phyloP scores from a whole-genome alignment of 1,140 invertebrate genomes.

The Drosophila nigrodunni region DNA sequence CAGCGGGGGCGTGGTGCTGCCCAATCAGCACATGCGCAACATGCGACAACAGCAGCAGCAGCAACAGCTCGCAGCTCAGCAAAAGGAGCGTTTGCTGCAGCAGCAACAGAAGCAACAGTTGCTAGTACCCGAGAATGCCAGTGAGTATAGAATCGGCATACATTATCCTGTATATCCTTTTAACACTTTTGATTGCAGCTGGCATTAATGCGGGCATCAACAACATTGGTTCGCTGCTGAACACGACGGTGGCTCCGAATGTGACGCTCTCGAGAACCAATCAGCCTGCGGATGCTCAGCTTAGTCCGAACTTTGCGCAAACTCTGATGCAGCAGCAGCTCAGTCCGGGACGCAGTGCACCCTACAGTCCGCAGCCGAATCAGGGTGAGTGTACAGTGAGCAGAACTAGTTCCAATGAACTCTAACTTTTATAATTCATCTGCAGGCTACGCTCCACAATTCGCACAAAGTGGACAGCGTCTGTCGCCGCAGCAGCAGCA shows the following conservation, averaged over 20 bases:
- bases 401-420: background rate
- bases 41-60: conserved; percentile 75
- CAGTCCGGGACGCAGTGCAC: conserved; percentile 78
- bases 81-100: conserved; percentile 87
- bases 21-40: conserved; percentile 81
- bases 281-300: conserved; percentile 89
- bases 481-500: conserved; percentile 74
- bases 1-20: conserved; percentile 64
- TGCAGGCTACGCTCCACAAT: conserved; percentile 74
- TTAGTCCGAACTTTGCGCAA: conserved; percentile 88
- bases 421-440: background rate
- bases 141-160: conserved; percentile 54
- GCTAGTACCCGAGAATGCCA: conserved; percentile 88
- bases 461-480: conserved; percentile 72
- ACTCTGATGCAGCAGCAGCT: conserved; percentile 82
- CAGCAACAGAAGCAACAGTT: conserved; percentile 90
- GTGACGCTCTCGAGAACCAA: conserved; percentile 90
- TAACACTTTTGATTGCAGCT: conserved; percentile 32
- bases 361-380: conserved; percentile 82
- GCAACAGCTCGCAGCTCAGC: conserved; percentile 80
- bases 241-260: conserved; percentile 92
- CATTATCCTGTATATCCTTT: background rate
- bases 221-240: conserved; percentile 91
- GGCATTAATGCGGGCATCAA: conserved; percentile 88
- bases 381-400: conserved; percentile 52